Conservation (phyloP, 2,113 vertebrate species). For the Benitochromis conjunctus region DNA sequence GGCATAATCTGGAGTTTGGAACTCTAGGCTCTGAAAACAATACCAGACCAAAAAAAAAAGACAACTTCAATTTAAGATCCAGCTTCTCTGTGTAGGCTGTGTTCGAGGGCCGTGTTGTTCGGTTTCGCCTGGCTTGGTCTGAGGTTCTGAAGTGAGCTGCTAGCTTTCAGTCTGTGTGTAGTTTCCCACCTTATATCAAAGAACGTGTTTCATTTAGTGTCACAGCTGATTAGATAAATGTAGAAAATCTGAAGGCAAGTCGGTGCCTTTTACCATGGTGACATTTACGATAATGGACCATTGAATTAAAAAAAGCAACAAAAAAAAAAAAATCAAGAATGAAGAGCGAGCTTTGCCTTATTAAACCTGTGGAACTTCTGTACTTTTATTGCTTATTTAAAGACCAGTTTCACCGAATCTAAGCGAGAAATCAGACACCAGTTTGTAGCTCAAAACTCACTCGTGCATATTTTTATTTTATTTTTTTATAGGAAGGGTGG, state of each 20-base stretch:
- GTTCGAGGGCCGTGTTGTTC: background rate
- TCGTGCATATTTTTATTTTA: background rate
- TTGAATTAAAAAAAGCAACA: background rate
- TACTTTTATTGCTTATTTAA: conserved; percentile 7
- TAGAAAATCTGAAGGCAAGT: conserved; percentile 48
- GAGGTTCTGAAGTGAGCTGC: background rate
- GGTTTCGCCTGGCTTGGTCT: background rate
- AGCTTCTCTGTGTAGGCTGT: background rate
- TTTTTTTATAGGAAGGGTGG: background rate
- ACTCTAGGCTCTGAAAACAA: background rate
- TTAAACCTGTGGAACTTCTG: conserved; percentile 63
- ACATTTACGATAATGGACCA: conserved; percentile 12
- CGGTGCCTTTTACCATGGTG: conserved; percentile 48
- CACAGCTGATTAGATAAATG: background rate
- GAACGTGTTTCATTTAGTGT: background rate
- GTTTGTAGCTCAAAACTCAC: background rate
- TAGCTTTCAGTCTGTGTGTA: background rate
- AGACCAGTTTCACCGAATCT: background rate
- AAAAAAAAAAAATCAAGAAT: background rate
- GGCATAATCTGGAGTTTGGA: background rate
- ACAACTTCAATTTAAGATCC: background rate
- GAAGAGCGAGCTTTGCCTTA: conserved; percentile 70
- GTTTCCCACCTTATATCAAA: background rate
- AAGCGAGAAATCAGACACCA: background rate
- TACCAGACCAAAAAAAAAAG: background rate